These are phyloP conservation scores for Drosophila peninsularis DNA, from an alignment of 2,888 invertebrate species.

Conservation along the genomic window DNA sequence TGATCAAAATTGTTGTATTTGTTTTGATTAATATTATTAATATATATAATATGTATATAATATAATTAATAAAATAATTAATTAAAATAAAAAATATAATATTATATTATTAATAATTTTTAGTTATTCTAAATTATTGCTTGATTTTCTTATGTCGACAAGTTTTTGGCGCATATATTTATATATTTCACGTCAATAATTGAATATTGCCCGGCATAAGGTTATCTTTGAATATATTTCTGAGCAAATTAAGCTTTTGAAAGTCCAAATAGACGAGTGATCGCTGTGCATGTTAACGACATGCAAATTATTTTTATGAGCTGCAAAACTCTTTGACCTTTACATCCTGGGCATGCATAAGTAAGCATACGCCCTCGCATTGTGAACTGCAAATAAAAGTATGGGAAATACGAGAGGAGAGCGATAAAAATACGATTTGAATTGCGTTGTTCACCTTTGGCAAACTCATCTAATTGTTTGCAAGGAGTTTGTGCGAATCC, in stretches of 20 bases:
- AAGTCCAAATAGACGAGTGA: no score
- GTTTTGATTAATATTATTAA: no score
- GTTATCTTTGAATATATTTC: neutral
- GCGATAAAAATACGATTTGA: constrained; percentile 38
- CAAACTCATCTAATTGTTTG: constrained; percentile 55
- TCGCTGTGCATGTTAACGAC: neutral
- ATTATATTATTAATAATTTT: no score
- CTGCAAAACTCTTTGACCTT: constrained; percentile 1
- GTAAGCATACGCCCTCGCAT: no score
- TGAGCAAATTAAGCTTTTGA: neutral
- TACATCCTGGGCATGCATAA: neutral
- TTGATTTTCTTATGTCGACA: no score
- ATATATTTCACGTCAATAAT: neutral
- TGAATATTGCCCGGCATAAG: neutral
- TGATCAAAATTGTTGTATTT: no score
- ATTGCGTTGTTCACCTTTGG: constrained; percentile 37
- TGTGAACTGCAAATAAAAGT: neutral
- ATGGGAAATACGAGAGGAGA: constrained; percentile 12
- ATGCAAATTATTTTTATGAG: neutral
- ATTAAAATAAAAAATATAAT: no score
- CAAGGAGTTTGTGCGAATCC: constrained; percentile 30
- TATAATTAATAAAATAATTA: no score
- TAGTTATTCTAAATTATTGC: no score
- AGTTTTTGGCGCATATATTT: no score
- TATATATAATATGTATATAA: no score